Evolutionary conservation across 2,797 vertebrate genomes (phyloP).

Genomic region (Mormyrops boulengeri): DNA sequence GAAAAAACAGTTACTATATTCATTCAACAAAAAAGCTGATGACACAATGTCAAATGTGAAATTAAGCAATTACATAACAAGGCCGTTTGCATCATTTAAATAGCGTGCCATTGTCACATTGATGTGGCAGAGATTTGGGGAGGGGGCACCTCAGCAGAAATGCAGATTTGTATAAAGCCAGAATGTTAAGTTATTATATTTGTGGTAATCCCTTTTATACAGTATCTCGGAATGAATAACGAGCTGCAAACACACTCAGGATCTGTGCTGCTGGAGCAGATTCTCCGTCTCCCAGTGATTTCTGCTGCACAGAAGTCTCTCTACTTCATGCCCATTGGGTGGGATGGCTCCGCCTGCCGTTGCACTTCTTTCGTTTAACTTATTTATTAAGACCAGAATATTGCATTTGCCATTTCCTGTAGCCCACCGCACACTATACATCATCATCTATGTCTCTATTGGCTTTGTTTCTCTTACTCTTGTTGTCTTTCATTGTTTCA

Average conservation of each 20-base stretch:
- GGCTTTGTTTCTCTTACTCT: background rate
- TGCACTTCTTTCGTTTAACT: constrained; percentile 24
- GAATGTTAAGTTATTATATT: background rate
- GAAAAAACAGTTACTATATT: background rate
- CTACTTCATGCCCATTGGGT: background rate
- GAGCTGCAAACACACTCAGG: background rate
- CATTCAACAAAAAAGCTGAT: background rate
- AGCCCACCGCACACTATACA: background rate
- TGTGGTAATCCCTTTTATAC: background rate
- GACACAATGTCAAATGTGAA: background rate
- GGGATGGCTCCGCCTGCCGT: background rate
- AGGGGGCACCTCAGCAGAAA: background rate
- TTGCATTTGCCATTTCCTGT: background rate
- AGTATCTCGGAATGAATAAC: background rate
- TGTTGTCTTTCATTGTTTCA: background rate
- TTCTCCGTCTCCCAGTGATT: background rate
- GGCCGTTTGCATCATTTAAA: background rate
- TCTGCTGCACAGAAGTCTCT: background rate
- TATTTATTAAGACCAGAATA: constrained; percentile 22
- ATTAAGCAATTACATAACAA: background rate
- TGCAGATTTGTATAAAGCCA: background rate
- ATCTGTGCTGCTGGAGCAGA: no score
- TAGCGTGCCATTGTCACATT: background rate
- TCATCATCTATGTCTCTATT: background rate
- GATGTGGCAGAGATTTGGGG: background rate